phyloP scores from a whole-genome alignment of 2,888 invertebrate genomes.

The Opisthograptis luteolata region DNA sequence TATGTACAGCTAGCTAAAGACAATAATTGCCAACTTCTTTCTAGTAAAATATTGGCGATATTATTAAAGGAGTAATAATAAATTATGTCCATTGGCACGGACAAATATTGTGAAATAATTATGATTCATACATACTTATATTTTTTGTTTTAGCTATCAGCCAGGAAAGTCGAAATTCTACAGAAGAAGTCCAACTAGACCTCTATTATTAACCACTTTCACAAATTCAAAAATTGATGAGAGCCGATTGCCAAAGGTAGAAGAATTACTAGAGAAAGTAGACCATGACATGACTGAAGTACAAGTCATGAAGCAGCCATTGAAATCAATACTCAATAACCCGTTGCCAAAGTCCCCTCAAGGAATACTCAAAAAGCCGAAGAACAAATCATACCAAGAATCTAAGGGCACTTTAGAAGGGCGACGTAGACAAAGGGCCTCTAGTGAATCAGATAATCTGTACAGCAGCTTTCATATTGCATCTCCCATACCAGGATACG shows the following conservation, averaged over 20 bases:
- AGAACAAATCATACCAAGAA: constrained; percentile 62
- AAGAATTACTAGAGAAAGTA: constrained; percentile 73
- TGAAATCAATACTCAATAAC: constrained; percentile 80
- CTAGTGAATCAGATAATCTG: constrained; percentile 79
- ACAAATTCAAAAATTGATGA: constrained; percentile 74
- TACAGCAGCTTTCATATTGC: constrained; percentile 61
- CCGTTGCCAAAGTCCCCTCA: constrained; percentile 67
- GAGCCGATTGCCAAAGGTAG: constrained; percentile 72
- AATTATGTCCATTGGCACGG: no score
- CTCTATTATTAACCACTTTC: constrained; percentile 67
- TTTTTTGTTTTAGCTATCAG: constrained; percentile 57
- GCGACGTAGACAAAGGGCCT: constrained; percentile 73
- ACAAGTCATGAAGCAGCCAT: constrained; percentile 65
- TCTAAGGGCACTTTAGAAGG: constrained; percentile 60
- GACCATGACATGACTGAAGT: constrained; percentile 76
- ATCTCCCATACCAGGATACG: constrained; percentile 66
- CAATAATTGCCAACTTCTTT: no score
- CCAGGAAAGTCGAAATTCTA: constrained; percentile 67
- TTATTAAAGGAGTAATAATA: no score
- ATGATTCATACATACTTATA: constrained; percentile 18
- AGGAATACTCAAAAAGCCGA: constrained; percentile 76
- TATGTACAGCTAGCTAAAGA: no score
- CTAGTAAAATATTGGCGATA: not conserved
- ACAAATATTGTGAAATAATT: constrained; percentile 5
- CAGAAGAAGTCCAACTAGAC: constrained; percentile 67